Percentiles rank a stretch among this genome's conserved stretches.
These are phyloP conservation scores for Grammomys surdaster DNA, from an alignment of 2,113 vertebrate genomes.

Conservation along the genomic window DNA sequence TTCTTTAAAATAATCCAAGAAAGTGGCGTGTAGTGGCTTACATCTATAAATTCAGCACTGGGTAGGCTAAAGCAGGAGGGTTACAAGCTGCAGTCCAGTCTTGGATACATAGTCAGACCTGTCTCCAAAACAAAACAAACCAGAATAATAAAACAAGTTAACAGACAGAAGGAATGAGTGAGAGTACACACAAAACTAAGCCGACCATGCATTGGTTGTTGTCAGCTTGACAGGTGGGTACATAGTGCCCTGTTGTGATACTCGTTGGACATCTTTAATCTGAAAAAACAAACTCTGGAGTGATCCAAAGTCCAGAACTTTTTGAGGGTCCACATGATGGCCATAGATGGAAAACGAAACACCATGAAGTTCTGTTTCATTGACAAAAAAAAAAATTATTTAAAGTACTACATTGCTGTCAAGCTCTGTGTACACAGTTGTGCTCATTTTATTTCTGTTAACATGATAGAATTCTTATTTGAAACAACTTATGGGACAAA, in stretches of 20 bases:
- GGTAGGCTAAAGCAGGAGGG: background rate
- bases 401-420: background rate
- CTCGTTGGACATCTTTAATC: background rate
- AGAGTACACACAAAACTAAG: background rate
- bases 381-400: background rate
- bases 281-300: background rate
- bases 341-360: background rate
- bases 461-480: background rate
- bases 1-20: conserved; percentile 6
- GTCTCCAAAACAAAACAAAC: background rate
- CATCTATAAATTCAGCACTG: background rate
- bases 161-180: no score
- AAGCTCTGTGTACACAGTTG: background rate
- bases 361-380: background rate
- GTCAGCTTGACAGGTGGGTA: background rate
- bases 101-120: background rate
- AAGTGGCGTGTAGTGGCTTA: no score
- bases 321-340: background rate
- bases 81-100: background rate
- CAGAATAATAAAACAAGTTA: background rate
- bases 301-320: background rate
- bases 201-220: rapidly evolving
- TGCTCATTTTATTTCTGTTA: background rate
- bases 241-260: background rate
- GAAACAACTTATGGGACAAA: background rate